These are phyloP conservation scores for Zaprionus kolodkinae DNA, from an alignment of 1,140 invertebrate species.

Conservation along the genomic window DNA sequence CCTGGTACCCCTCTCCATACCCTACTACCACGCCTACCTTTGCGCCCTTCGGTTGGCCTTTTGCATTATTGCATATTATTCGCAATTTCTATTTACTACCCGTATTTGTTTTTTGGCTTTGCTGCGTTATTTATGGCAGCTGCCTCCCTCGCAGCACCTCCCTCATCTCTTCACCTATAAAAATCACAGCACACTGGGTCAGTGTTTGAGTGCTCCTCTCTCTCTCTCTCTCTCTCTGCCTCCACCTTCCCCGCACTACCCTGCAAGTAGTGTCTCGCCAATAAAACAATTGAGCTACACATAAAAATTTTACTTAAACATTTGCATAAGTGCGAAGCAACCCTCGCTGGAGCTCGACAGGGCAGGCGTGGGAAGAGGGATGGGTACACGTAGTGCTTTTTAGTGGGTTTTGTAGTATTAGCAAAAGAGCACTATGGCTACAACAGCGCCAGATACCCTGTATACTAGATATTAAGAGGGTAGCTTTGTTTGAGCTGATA, in stretches of 20 bases:
- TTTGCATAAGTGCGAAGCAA: constrained; percentile 65
- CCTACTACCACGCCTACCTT: neutral
- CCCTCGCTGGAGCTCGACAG: neutral
- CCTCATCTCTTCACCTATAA: constrained; percentile 30
- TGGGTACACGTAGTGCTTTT: constrained; percentile 1
- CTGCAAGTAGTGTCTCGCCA: constrained; percentile 34
- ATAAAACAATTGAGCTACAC: constrained; percentile 62
- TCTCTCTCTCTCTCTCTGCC: neutral
- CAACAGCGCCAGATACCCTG: neutral
- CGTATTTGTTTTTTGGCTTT: constrained; percentile 79
- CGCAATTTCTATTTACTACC: constrained; percentile 76
- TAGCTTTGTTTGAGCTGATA: neutral
- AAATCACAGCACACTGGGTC: constrained; percentile 66
- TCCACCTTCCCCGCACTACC: neutral
- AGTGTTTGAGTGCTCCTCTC: neutral
- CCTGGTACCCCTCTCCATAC: too few relatives aligned
- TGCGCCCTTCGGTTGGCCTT: constrained; percentile 62
- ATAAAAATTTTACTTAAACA: constrained; percentile 76
- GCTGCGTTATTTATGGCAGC: constrained; percentile 70
- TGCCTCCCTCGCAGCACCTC: neutral
- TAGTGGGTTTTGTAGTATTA: constrained; percentile 18
- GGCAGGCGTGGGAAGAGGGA: too few relatives aligned
- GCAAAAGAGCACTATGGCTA: neutral
- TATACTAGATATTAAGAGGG: neutral
- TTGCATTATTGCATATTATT: constrained; percentile 82